phyloP scores from a whole-genome alignment of 2,113 vertebrate genomes.

The Suncus etruscus region DNA sequence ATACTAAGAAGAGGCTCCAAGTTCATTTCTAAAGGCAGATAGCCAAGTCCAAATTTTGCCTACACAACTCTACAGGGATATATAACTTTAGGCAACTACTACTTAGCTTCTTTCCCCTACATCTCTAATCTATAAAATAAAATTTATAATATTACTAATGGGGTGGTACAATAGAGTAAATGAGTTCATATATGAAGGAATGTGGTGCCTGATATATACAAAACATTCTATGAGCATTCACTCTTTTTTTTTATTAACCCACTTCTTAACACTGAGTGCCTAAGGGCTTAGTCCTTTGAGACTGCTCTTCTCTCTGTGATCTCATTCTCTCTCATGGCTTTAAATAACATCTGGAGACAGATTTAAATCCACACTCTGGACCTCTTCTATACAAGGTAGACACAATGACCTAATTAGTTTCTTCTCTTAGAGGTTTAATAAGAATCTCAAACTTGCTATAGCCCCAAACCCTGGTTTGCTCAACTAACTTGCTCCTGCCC shows the following conservation, averaged over 20 bases:
- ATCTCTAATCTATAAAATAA: background rate
- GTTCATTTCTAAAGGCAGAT: background rate
- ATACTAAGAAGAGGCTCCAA: background rate
- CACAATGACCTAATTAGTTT: background rate
- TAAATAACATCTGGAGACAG: background rate
- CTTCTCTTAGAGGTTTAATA: background rate
- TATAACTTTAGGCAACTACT: background rate
- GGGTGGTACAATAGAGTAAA: background rate
- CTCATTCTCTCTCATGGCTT: slow-evolving; percentile 2
- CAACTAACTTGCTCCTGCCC: background rate
- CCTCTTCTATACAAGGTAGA: background rate
- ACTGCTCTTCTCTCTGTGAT: background rate
- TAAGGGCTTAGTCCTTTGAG: background rate
- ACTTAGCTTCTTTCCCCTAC: background rate
- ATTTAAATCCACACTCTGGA: slow-evolving; percentile 18
- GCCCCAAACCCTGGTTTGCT: background rate
- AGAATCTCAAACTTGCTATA: background rate
- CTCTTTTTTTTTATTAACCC: background rate
- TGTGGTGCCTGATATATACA: background rate
- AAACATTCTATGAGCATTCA: background rate
- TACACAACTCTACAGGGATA: background rate
- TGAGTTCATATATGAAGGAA: background rate
- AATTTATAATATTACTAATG: background rate
- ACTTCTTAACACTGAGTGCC: background rate
- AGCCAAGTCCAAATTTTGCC: background rate